Evolutionary conservation across 2,888 invertebrate species (phyloP).

Genomic region (Melinaea marsaeus): DNA sequence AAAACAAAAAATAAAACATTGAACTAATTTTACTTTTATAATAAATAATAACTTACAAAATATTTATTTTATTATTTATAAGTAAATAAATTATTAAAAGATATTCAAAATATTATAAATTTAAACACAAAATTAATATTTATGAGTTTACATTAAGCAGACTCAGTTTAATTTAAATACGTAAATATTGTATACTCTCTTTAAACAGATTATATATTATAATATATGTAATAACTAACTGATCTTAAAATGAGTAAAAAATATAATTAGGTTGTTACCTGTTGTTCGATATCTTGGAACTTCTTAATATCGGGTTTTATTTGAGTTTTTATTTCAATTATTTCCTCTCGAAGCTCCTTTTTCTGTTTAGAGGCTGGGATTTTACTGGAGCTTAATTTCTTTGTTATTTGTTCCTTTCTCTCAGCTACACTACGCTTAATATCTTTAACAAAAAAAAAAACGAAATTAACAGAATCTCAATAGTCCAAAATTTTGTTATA

Average conservation of each 20-base stretch:
- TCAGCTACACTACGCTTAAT: conserved; percentile 86
- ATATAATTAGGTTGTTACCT: conserved; percentile 41
- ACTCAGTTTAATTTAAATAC: no score
- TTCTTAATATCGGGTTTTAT: conserved; percentile 77
- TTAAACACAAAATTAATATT: no score
- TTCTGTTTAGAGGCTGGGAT: conserved; percentile 86
- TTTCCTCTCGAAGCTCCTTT: conserved; percentile 85
- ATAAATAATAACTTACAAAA: no score
- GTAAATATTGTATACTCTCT: no score
- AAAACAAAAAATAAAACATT: conserved; percentile 1
- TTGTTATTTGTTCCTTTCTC: conserved; percentile 85
- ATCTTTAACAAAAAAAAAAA: conserved; percentile 42
- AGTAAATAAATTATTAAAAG: no score
- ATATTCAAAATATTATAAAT: no score
- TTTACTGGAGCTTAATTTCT: conserved; percentile 83
- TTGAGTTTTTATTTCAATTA: conserved; percentile 83
- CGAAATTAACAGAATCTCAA: conserved; percentile 15
- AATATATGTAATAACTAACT: conserved; percentile 9
- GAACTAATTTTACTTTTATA: no score
- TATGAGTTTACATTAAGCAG: no score
- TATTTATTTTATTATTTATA: no score
- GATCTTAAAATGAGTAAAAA: conserved; percentile 23
- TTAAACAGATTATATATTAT: no score
- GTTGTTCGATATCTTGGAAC: conserved; percentile 73
- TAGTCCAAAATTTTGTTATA: neutral